A percentile compares a stretch with the other conserved stretches of the same genome.
phyloP scores from a whole-genome alignment of 1,140 invertebrate species.

The Xylocopa sonorina region DNA sequence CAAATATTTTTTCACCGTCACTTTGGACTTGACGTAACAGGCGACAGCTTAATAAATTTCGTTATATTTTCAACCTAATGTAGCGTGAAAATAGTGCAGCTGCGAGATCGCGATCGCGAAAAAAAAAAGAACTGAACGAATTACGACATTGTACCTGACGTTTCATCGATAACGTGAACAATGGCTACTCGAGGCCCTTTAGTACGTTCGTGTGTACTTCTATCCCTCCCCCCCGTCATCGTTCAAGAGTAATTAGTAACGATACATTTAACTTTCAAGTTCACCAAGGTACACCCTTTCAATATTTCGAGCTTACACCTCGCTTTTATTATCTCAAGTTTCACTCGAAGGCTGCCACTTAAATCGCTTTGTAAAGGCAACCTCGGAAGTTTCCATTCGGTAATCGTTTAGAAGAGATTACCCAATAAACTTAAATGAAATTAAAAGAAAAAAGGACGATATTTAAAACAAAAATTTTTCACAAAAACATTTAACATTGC shows the following conservation, averaged over 20 bases:
- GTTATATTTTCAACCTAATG: neutral
- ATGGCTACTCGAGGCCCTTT: neutral
- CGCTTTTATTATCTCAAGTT: neutral
- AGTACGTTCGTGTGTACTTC: neutral
- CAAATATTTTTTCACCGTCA: neutral
- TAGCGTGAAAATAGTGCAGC: neutral
- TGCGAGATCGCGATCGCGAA: neutral
- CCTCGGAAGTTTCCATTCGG: no score
- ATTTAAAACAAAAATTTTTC: neutral
- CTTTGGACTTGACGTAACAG: neutral
- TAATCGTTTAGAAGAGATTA: no score
- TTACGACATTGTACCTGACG: neutral
- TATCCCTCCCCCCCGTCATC: no score
- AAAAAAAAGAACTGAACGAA: neutral
- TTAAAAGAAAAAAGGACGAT: no score
- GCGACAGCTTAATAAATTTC: slow-evolving; percentile 1
- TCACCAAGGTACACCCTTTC: neutral
- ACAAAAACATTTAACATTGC: neutral
- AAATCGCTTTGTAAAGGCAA: neutral
- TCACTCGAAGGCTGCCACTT: neutral
- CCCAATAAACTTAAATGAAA: no score
- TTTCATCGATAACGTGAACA: slow-evolving; percentile 8
- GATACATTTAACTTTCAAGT: neutral
- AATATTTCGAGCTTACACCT: neutral
- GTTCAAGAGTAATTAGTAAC: neutral